Percentiles rank a stretch among this genome's conserved stretches.
Conservation (phyloP, 2,797 vertebrate genomes). For the Acanthurus lineatus region DNA sequence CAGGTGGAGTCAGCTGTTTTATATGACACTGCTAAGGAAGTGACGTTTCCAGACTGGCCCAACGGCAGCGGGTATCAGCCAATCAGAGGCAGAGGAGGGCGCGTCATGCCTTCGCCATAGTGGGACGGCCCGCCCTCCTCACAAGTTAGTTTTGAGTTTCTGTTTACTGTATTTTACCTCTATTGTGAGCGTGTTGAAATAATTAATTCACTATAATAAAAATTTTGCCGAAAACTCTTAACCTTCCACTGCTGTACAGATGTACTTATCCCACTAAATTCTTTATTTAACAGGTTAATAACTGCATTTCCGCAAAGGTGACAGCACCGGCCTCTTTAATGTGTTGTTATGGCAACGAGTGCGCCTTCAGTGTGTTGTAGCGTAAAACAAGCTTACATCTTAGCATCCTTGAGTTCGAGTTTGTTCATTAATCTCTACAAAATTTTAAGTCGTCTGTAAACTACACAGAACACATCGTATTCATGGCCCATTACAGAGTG, state of each 20-base stretch:
- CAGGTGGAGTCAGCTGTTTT: accelerated
- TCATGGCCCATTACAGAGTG: conserved; percentile 83
- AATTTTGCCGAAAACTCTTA: accelerated
- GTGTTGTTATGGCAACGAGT: conserved; percentile 71
- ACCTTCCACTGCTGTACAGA: not conserved
- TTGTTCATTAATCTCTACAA: not conserved
- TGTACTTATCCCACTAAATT: accelerated
- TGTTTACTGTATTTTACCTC: not conserved
- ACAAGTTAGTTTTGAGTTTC: not conserved
- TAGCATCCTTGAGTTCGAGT: conserved; percentile 11
- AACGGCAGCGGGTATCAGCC: too few relatives aligned
- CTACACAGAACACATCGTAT: not conserved
- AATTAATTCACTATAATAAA: too few relatives aligned
- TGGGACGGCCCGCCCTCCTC: too few relatives aligned
- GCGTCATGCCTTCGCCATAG: too few relatives aligned
- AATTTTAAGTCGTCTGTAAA: not conserved
- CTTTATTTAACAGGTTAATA: not conserved
- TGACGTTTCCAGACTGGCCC: not conserved
- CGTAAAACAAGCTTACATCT: not conserved
- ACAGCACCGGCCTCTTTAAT: not conserved
- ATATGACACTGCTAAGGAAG: accelerated
- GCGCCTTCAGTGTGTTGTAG: not conserved
- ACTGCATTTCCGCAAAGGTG: conserved; percentile 11
- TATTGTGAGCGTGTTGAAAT: not conserved
- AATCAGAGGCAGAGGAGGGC: too few relatives aligned